phyloP scores from a whole-genome alignment of 2,888 invertebrate genomes.

The Mesorhabditis belari region DNA sequence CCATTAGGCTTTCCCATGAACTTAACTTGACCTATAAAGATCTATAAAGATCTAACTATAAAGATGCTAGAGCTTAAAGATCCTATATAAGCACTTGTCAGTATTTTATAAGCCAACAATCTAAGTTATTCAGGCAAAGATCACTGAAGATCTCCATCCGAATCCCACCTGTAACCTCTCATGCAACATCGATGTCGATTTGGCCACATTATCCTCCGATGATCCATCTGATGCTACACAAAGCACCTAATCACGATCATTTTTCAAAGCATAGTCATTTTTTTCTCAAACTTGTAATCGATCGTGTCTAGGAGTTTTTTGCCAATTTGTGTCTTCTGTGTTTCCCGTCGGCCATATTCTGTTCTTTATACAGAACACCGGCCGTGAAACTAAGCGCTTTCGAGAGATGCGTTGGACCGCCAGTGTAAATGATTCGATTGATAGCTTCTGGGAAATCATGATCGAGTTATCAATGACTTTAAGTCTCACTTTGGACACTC shows the following conservation, averaged over 20 bases:
- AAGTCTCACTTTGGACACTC: constrained; percentile 28
- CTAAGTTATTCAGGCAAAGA: too few relatives aligned
- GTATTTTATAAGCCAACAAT: too few relatives aligned
- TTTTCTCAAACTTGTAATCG: constrained; percentile 32
- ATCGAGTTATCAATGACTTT: constrained; percentile 24
- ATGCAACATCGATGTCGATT: constrained; percentile 38
- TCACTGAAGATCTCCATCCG: too few relatives aligned
- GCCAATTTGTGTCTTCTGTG: constrained; percentile 29
- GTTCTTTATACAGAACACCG: constrained; percentile 46
- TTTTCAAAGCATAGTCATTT: background rate
- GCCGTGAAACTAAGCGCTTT: constrained; percentile 48
- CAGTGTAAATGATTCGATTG: constrained; percentile 42
- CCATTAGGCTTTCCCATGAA: too few relatives aligned
- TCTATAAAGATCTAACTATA: too few relatives aligned
- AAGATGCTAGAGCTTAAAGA: too few relatives aligned
- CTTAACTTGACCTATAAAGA: too few relatives aligned
- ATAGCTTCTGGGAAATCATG: constrained; percentile 34
- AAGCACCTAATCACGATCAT: constrained; percentile 24
- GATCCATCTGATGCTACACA: constrained; percentile 45
- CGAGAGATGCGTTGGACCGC: constrained; percentile 47
- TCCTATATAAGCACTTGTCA: too few relatives aligned
- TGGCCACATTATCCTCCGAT: constrained; percentile 43
- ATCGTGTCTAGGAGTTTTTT: constrained; percentile 46
- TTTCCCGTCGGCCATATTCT: constrained; percentile 37
- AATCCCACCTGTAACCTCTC: constrained; percentile 44